A percentile compares a stretch with the other conserved stretches of the same genome.
These are phyloP conservation scores for Pandion haliaetus DNA, from an alignment of 2,113 vertebrate genomes.

Conservation along the genomic window DNA sequence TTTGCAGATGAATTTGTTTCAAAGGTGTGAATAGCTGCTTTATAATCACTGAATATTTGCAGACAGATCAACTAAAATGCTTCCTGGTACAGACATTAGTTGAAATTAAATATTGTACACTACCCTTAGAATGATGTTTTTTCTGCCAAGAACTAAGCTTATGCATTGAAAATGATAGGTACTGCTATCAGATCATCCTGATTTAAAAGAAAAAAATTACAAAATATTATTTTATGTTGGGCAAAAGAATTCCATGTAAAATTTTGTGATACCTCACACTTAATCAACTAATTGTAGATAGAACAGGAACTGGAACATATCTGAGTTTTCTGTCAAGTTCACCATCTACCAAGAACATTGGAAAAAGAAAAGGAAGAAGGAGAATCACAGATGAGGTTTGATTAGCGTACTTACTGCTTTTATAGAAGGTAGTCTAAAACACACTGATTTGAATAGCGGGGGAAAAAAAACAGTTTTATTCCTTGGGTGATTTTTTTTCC, in stretches of 20 bases:
- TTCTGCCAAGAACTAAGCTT: neutral
- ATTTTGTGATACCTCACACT: neutral
- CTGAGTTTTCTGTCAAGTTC: neutral
- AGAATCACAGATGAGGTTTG: neutral
- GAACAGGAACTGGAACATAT: neutral
- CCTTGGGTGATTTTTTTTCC: neutral
- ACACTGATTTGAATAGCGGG: neutral
- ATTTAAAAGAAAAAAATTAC: neutral
- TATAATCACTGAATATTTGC: constrained; percentile 7
- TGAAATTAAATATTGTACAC: neutral
- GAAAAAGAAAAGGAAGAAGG: neutral
- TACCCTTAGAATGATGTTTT: neutral
- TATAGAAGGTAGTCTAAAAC: neutral
- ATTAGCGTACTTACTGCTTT: neutral
- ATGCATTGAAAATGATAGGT: neutral
- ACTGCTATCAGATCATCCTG: neutral
- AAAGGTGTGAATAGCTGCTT: neutral
- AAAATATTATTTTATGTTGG: neutral
- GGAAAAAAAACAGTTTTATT: neutral
- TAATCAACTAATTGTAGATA: neutral
- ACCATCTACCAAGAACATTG: neutral
- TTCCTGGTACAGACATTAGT: neutral
- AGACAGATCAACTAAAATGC: neutral
- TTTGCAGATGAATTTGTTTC: constrained; percentile 9
- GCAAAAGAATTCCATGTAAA: neutral